Base-by-base conservation (phyloP, 2,113 vertebrate species). In the Corythoichthys haematopterus region DNA sequence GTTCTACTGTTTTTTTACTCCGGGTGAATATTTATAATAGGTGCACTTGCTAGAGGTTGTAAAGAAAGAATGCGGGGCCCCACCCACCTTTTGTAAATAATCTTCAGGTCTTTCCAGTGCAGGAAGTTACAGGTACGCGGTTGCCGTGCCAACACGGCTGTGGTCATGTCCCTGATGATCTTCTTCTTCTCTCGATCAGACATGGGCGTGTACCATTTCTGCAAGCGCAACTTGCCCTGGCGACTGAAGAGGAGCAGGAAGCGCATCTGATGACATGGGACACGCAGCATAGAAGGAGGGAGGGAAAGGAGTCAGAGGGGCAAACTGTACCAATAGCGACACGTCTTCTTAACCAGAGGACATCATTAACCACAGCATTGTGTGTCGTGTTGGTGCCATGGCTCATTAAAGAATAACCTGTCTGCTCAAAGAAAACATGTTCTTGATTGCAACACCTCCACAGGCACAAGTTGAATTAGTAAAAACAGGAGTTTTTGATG, bases 241-340 rank as follows among this genome's bases (percentile, higher is more conserved):
- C 96, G 94, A 85, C 97, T 99, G 92, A 99, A 99, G 75, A 99
- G 94, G 88, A 99, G 84, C 79, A 99, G 93, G 86, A 98, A 99
- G 83, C 91, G 95, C 89, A 99, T 98, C 97, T 98, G 28, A 70
- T 11, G 9, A 38, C 28, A 61, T 46, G 68, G 53, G 47, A 74
- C 3, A 43, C 64, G 60, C 1, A 9, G 13, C 48, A 11, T 4
- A 40, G 33, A 36, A 59, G 15, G 53, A 12, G 28, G 28, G 4
- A 20, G 35, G 12, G 35, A 35, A 12, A 3, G n/a, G 59, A 12
- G 60, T 78, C 66, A 77, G 67, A 15, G 28, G 6, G 16, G 33
- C 20, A 13, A 4, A 28, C 52, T 3, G n/a, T 55, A 57, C 55
- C 33, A 36, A 57, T 15, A 36, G 52, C 12, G 16, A 45, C 59